Evolutionary conservation across 2,888 invertebrate species (phyloP).

Genomic region (Dexiosoma caninum): DNA sequence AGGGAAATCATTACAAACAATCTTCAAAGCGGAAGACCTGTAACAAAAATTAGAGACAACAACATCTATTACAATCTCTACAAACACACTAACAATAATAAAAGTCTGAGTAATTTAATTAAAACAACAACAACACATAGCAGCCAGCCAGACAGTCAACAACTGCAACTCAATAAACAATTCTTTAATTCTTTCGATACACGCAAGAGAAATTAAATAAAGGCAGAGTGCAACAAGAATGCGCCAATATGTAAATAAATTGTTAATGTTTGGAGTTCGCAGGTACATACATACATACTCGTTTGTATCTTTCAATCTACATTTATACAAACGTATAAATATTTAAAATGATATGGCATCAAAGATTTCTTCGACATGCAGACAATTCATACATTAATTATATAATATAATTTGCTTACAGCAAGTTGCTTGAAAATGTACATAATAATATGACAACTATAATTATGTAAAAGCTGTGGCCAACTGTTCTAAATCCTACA

Average conservation of each 20-base stretch:
- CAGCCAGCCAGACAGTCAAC: no score
- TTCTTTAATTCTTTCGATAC: slow-evolving; percentile 37
- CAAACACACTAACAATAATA: slow-evolving; percentile 22
- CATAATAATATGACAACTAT: slow-evolving; percentile 11
- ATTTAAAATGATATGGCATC: slow-evolving; percentile 34
- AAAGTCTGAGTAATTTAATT: slow-evolving; percentile 56
- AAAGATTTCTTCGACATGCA: slow-evolving; percentile 21
- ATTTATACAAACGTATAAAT: neutral
- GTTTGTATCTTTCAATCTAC: slow-evolving; percentile 8
- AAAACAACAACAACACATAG: slow-evolving; percentile 34
- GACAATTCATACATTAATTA: neutral
- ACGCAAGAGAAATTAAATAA: neutral
- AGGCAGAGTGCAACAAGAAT: slow-evolving; percentile 18
- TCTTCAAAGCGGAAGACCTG: slow-evolving; percentile 56
- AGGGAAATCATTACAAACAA: slow-evolving; percentile 29
- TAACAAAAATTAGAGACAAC: slow-evolving; percentile 19
- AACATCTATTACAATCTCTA: neutral
- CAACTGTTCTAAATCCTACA: no score
- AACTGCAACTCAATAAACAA: slow-evolving; percentile 33
- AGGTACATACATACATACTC: neutral
- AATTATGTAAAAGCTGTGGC: no score
- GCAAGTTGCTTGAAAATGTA: slow-evolving; percentile 14
- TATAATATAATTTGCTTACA: slow-evolving; percentile 7
- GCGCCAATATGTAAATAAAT: slow-evolving; percentile 16
- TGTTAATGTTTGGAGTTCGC: neutral